Conservation (phyloP, 2,888 invertebrate genomes). For the Piscicola geometra region DNA sequence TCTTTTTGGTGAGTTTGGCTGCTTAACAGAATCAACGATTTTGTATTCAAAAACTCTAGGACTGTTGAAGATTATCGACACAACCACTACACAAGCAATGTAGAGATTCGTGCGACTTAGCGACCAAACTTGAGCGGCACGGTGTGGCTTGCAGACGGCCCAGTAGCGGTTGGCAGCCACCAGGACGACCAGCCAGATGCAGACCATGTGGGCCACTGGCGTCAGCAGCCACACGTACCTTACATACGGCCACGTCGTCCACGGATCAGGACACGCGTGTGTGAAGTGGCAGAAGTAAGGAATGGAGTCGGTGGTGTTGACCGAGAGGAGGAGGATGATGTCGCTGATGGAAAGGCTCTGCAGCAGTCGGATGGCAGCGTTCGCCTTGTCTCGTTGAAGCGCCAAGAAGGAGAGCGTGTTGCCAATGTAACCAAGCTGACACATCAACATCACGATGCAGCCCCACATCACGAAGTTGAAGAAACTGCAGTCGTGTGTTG, state of each 20-base stretch:
- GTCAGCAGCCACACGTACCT: slow-evolving; percentile 44
- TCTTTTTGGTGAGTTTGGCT: neutral
- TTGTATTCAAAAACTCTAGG: slow-evolving; percentile 45
- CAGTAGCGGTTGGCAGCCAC: slow-evolving; percentile 44
- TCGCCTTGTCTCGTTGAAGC: slow-evolving; percentile 41
- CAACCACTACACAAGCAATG: slow-evolving; percentile 38
- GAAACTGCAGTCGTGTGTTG: slow-evolving; percentile 41
- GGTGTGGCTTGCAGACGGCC: slow-evolving; percentile 44
- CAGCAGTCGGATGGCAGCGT: slow-evolving; percentile 42
- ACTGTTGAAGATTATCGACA: slow-evolving; percentile 42
- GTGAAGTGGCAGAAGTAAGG: slow-evolving; percentile 44
- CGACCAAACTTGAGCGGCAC: slow-evolving; percentile 40
- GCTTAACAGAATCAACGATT: slow-evolving; percentile 29
- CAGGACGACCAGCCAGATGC: slow-evolving; percentile 44
- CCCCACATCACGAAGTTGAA: slow-evolving; percentile 45
- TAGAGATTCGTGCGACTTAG: slow-evolving; percentile 40
- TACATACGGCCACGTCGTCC: slow-evolving; percentile 44
- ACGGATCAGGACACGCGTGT: slow-evolving; percentile 40
- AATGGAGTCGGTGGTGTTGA: slow-evolving; percentile 44
- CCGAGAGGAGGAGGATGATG: slow-evolving; percentile 42
- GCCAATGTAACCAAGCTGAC: slow-evolving; percentile 42
- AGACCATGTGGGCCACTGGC: slow-evolving; percentile 44
- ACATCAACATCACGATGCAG: slow-evolving; percentile 39
- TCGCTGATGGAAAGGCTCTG: slow-evolving; percentile 43
- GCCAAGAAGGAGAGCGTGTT: slow-evolving; percentile 43